phyloP scores from a whole-genome alignment of 2,888 invertebrate species.

The Epinotia nisella region DNA sequence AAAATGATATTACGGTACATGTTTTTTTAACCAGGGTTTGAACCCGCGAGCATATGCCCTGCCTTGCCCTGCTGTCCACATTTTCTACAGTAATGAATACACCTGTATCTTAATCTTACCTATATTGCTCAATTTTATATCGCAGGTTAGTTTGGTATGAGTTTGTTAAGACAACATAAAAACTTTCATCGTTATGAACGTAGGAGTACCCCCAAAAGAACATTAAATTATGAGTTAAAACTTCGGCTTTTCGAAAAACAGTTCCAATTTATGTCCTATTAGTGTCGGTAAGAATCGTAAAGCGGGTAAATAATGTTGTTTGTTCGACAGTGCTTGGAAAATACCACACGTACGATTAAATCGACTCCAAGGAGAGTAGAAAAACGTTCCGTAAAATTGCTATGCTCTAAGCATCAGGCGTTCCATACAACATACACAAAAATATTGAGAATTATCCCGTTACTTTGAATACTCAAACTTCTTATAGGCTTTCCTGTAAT shows the following conservation, averaged over 20 bases:
- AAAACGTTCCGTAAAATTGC: neutral
- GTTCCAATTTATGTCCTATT: slow-evolving; percentile 33
- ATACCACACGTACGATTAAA: slow-evolving; percentile 11
- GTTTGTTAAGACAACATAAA: slow-evolving; percentile 1
- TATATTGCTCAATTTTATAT: too few species aligned
- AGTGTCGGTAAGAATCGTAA: slow-evolving; percentile 35
- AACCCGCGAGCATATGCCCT: too few species aligned
- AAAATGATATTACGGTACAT: too few species aligned
- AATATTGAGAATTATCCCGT: too few species aligned
- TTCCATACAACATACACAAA: too few species aligned
- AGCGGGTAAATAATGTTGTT: slow-evolving; percentile 38
- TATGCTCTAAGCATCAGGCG: too few species aligned
- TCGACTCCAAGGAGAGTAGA: neutral
- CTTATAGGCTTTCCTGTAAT: too few species aligned
- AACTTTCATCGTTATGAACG: slow-evolving; percentile 10
- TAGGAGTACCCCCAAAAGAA: neutral
- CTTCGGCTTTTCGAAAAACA: slow-evolving; percentile 17
- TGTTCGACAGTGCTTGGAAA: slow-evolving; percentile 29
- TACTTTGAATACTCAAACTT: too few species aligned
- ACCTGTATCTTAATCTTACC: too few species aligned
- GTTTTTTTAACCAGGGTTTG: too few species aligned
- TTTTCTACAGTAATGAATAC: neutral
- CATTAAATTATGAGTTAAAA: slow-evolving; percentile 15
- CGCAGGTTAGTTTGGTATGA: neutral
- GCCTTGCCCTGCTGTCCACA: too few species aligned